Evolutionary conservation across 2,888 invertebrate species (phyloP).

Genomic region (Dichetophora obliterata): DNA sequence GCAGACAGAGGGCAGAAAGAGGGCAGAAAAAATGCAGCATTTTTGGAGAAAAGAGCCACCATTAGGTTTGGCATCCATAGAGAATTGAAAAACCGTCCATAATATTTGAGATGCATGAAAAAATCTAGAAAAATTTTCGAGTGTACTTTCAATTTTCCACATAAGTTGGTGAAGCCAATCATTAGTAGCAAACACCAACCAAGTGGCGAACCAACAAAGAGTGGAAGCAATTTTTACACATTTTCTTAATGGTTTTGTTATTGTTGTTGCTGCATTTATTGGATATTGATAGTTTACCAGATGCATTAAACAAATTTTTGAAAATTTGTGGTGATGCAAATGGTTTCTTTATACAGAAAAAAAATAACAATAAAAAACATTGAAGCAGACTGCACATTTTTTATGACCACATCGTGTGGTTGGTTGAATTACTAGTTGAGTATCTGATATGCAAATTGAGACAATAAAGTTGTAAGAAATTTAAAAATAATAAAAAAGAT

Average conservation of each 20-base stretch:
- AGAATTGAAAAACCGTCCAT: too few relatives aligned
- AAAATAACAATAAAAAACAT: neutral
- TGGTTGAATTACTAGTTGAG: slow-evolving; percentile 1
- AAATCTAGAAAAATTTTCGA: neutral
- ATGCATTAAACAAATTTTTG: neutral
- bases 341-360: neutral
- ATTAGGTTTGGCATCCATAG: too few relatives aligned
- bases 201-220: too few relatives aligned
- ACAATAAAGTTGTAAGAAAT: slow-evolving; percentile 14
- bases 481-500: too few relatives aligned
- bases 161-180: neutral
- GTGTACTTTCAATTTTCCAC: neutral
- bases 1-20: too few relatives aligned
- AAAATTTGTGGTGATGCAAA: slow-evolving; percentile 18
- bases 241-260: neutral
- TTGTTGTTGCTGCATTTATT: neutral
- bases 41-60: too few relatives aligned
- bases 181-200: neutral
- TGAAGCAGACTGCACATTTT: neutral
- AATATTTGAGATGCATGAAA: too few relatives aligned
- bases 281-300: slow-evolving; percentile 3
- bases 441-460: slow-evolving; percentile 26
- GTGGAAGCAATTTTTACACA: neutral
- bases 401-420: neutral
- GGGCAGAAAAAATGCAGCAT: too few relatives aligned